phyloP scores from a whole-genome alignment of 2,113 vertebrate species.

The Chamaea fasciata region DNA sequence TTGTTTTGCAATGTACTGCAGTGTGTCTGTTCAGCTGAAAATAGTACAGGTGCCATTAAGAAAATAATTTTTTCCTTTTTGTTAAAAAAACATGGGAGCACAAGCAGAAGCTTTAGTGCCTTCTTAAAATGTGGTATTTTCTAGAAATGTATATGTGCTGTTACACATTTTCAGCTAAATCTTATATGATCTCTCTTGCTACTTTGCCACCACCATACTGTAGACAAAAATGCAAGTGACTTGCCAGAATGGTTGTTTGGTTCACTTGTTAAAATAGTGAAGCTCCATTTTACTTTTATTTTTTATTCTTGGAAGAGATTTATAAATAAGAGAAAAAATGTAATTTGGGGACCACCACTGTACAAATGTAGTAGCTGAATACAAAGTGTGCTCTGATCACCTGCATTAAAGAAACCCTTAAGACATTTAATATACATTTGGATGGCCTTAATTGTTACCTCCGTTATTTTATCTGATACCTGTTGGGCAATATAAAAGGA shows the following conservation, averaged over 20 bases:
- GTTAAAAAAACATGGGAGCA: conserved; percentile 64
- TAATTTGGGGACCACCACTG: conserved; percentile 64
- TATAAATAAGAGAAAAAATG: conserved; percentile 27
- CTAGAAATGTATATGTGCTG: conserved; percentile 59
- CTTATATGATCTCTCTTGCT: conserved; percentile 33
- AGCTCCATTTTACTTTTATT: background rate
- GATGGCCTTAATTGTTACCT: conserved; percentile 70
- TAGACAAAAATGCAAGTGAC: conserved; percentile 44
- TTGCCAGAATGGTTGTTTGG: conserved; percentile 9
- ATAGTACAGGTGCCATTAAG: conserved; percentile 62
- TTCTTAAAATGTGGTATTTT: conserved; percentile 74
- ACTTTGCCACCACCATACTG: conserved; percentile 19
- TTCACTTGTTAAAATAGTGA: conserved; percentile 32
- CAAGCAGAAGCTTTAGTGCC: conserved; percentile 81
- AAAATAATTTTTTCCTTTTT: conserved; percentile 17
- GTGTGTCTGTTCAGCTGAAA: conserved; percentile 65
- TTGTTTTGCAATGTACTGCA: conserved; percentile 58
- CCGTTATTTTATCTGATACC: conserved; percentile 19
- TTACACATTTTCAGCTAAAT: conserved; percentile 30
- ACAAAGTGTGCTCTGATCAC: conserved; percentile 38
- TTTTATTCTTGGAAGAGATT: conserved; percentile 22
- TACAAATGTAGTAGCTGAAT: conserved; percentile 53
- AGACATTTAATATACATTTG: conserved; percentile 23
- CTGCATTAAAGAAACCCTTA: conserved; percentile 43
- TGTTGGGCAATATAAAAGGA: conserved; percentile 17